These are phyloP conservation scores for Notospermus geniculatus DNA, from an alignment of 1,140 invertebrate species.

Conservation along the genomic window DNA sequence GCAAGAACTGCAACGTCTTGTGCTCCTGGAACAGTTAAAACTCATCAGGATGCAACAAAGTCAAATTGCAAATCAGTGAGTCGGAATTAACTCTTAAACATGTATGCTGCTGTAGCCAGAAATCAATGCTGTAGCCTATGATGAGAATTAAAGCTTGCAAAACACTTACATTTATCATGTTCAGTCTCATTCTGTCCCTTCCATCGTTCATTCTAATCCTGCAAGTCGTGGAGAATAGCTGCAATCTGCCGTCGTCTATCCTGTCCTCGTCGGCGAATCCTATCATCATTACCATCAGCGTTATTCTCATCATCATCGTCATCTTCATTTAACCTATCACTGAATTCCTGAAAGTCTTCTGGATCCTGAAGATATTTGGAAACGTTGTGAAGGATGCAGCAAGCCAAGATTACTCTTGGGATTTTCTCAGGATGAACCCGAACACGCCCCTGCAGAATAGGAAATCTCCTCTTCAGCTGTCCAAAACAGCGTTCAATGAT, in stretches of 20 bases:
- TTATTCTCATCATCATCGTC: conserved; percentile 6
- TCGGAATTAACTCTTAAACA: too few species aligned
- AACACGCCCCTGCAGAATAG: conserved; percentile 5
- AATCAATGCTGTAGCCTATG: too few species aligned
- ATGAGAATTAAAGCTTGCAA: too few species aligned
- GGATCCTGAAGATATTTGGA: conserved; percentile 5
- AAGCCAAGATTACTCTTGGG: conserved; percentile 5
- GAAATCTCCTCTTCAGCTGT: conserved; percentile 4
- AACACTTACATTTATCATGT: too few species aligned
- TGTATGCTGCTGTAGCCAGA: too few species aligned
- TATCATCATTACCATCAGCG: not conserved
- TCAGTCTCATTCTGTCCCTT: not conserved
- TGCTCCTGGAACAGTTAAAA: not conserved
- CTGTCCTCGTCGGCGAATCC: conserved; percentile 2
- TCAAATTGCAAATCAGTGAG: too few species aligned
- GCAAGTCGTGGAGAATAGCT: conserved; percentile 3
- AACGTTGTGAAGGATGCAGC: not conserved
- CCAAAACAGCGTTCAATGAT: conserved; percentile 5
- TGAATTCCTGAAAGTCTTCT: conserved; percentile 4
- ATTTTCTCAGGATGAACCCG: conserved; percentile 3
- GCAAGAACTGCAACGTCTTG: too few species aligned
- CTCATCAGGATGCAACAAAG: too few species aligned
- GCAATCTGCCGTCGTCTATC: conserved; percentile 1
- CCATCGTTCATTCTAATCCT: conserved; percentile 3
- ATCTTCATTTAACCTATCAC: conserved; percentile 1